Base-by-base conservation (phyloP, 2,113 vertebrate genomes). In the Pimephales promelas region DNA sequence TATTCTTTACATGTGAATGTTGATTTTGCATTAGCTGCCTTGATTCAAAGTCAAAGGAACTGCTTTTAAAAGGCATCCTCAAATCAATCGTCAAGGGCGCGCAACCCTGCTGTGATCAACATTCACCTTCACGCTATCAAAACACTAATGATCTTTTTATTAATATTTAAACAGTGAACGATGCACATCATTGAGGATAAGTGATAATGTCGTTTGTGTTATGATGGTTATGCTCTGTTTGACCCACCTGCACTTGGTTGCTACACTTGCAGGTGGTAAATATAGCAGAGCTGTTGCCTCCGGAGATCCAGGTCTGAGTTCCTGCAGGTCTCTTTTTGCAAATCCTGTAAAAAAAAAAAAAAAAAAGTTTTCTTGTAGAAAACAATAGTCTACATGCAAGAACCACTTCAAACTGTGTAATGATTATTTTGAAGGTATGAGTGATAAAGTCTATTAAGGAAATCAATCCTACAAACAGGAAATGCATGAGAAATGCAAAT, bases 201-300 rank as follows among this genome's bases (percentile, higher is more conserved):
- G 28, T 5, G 31, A 77, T n/a, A 43, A 57, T 59, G 54, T 43
- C 43, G 8, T 43, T 62, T 78, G n/a, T 26, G 36, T 79, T 62
- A 61, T 26, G 56, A 79, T 26, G 36, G 34, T 43, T 45, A 43
- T 76, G 75, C 40, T 66, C 18, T 78, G 75, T 78, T 22, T n/a
- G 45, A 75, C 83, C 92, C 86, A 95, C 94, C 93, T 95, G 93
- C 71, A 88, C 62, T 75, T 87, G 56, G 8, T 1, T 14, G 79
- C 93, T 93, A 89, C 98, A 98, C 91, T 93, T 95, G 90, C 98
- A 99, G 82, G 87, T 84, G 70, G 86, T 91, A 90, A 95, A 95
- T 76, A 88, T 47, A 34, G 89, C 86, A 24, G 91, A 87, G 76
- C 86, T 84, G 86, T 96, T 93, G 87, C 95, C 95, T 77, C 73